Conservation (phyloP, 2,888 invertebrate species). For the Chrysina gloriosa region DNA sequence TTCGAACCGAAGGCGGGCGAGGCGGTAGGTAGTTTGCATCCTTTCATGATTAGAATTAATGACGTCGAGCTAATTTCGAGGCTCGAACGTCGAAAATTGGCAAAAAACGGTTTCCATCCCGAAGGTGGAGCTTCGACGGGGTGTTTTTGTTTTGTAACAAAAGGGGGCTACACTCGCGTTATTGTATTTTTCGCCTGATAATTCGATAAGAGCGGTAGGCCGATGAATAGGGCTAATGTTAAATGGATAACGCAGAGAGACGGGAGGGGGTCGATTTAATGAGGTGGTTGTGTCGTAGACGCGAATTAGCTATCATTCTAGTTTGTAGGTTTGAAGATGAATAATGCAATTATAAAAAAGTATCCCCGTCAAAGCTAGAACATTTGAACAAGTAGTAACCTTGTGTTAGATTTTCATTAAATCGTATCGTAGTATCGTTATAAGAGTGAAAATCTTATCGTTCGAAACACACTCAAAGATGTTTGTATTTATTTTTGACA, state of each 20-base stretch:
- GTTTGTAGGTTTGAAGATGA: background rate
- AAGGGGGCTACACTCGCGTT: constrained; percentile 23
- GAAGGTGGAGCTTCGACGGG: background rate
- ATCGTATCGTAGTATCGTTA: too few relatives aligned
- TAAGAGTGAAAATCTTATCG: too few relatives aligned
- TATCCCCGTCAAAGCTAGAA: too few relatives aligned
- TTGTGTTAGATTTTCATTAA: too few relatives aligned
- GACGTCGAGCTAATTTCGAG: constrained; percentile 26
- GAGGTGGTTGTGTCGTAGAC: constrained; percentile 7
- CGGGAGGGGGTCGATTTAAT: background rate
- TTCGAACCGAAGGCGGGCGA: constrained; percentile 1
- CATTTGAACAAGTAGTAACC: too few relatives aligned
- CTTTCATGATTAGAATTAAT: constrained; percentile 36
- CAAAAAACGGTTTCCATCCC: constrained; percentile 11
- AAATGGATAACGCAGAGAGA: constrained; percentile 28
- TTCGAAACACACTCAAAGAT: too few relatives aligned
- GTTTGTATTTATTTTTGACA: too few relatives aligned
- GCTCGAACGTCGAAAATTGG: constrained; percentile 30
- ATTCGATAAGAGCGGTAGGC: constrained; percentile 23
- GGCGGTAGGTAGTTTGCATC: constrained; percentile 16
- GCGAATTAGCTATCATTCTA: background rate
- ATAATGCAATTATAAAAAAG: too few relatives aligned
- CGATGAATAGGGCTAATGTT: constrained; percentile 10
- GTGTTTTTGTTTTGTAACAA: constrained; percentile 28
- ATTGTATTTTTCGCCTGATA: constrained; percentile 28